Evolutionary conservation across 1,140 invertebrate species (phyloP), one percentile per base, ranked within the genome.

Genomic region (Lepidurus apus): DNA sequence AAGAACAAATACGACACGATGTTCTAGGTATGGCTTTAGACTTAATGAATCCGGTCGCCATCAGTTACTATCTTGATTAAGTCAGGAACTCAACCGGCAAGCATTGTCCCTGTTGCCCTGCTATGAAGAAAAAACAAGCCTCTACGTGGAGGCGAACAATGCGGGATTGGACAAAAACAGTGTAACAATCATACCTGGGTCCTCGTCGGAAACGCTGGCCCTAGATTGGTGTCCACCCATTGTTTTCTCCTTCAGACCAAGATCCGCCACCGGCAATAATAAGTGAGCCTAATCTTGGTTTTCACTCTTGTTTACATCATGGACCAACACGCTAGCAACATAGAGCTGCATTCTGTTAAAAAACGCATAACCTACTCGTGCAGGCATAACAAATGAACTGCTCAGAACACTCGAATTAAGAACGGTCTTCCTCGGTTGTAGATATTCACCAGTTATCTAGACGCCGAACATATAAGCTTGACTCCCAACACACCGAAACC

Each of bases 201-300:
- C 53, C 21, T 65, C 53, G 21, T 21, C 53, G 21, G 53, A 65
- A 65, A 65, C 53, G 13, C 8, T 13, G 53, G 53, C 17, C 21
- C 53, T 13, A 13, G 53, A 65, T 65, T 65, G 53, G 53, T 65
- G 53, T 65, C 53, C 53, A 21, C 53, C 53, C 53, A 65, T 65
- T 65, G 17, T 65, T 17, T 21, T 21, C 53, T 65, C 53, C 53
- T 65, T 65, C 53, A 13, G 53, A 21, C n/a, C 7, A 65, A 7
- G 9, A 17, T 65, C 53, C 7, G 21, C n/a, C 17, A 65, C 17
- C 53, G 21, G 17, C n/a, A 65, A 13, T 65, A 65, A n/a, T 65
- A 65, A 13, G 6, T 7, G 53, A 65, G 10, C n/a, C 21, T 65
- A 65, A 65, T 21, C 21, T 21, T 21, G 21, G 2, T 7, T 9